These are phyloP conservation scores for Halocaridina rubra DNA, from an alignment of 2,888 invertebrate species.

Conservation along the genomic window DNA sequence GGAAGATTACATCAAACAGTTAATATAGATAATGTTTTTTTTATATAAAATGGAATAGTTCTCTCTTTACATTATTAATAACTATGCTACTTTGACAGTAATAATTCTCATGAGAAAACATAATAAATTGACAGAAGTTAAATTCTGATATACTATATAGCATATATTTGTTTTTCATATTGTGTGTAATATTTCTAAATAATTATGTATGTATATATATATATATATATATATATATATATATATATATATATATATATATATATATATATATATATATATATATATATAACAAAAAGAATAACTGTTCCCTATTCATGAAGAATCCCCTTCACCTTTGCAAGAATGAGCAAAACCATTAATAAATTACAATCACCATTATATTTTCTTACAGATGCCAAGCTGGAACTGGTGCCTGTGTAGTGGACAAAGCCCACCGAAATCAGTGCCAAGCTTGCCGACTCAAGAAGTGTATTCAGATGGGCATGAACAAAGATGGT, in stretches of 20 bases:
- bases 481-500: conserved; percentile 99
- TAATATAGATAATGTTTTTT: background rate
- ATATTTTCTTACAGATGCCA: conserved; percentile 97
- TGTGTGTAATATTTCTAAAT: background rate
- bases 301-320: background rate
- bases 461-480: conserved; percentile 95
- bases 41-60: too few relatives aligned
- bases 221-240: background rate
- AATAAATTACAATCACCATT: too few relatives aligned
- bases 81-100: too few relatives aligned
- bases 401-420: conserved; percentile 96
- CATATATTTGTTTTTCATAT: too few relatives aligned
- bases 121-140: too few relatives aligned
- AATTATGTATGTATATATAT: background rate
- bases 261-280: background rate
- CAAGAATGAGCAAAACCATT: too few relatives aligned
- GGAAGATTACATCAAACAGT: background rate
- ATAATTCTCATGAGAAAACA: too few relatives aligned
- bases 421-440: conserved; percentile 98
- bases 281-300: background rate
- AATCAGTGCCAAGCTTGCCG: conserved; percentile 99
- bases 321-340: conserved; percentile 49
- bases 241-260: conserved; percentile 1
- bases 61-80: too few relatives aligned
- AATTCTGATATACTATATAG: too few relatives aligned